Evolutionary conservation across 1,140 invertebrate species (phyloP).

Genomic region (Callitettix versicolor): DNA sequence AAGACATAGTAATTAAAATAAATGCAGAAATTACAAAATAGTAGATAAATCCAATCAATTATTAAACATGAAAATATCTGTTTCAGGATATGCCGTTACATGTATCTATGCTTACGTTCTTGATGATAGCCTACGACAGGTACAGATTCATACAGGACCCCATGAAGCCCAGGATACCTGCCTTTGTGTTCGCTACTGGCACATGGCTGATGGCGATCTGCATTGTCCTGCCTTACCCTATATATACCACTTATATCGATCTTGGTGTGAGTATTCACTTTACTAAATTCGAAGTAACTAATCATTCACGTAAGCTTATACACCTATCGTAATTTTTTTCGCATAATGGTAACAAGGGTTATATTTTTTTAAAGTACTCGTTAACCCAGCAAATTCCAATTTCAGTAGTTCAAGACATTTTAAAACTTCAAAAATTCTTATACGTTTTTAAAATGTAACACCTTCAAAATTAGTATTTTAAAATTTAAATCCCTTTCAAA

Average conservation of each 20-base stretch:
- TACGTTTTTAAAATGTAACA: too few relatives aligned
- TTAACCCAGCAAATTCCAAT: not conserved
- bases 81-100: constrained; percentile 55
- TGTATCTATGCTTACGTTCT: constrained; percentile 55
- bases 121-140: constrained; percentile 56
- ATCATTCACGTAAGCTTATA: not conserved
- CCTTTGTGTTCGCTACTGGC: constrained; percentile 51
- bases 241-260: constrained; percentile 60
- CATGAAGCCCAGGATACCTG: constrained; percentile 47
- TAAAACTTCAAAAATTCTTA: too few relatives aligned
- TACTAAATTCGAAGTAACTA: not conserved
- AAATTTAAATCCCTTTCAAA: too few relatives aligned
- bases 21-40: too few relatives aligned
- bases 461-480: too few relatives aligned
- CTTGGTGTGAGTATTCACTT: constrained; percentile 41
- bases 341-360: too few relatives aligned
- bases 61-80: constrained; percentile 26
- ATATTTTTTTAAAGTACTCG: not conserved
- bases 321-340: too few relatives aligned
- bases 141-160: constrained; percentile 52
- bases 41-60: too few relatives aligned
- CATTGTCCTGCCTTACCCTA: constrained; percentile 58
- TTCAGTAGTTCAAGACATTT: not conserved
- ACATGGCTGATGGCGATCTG: constrained; percentile 59
- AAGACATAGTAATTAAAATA: not conserved